Evolutionary conservation across 2,113 vertebrate species (phyloP), one percentile per base, ranked within the genome.

Genomic region (Willisornis vidua): DNA sequence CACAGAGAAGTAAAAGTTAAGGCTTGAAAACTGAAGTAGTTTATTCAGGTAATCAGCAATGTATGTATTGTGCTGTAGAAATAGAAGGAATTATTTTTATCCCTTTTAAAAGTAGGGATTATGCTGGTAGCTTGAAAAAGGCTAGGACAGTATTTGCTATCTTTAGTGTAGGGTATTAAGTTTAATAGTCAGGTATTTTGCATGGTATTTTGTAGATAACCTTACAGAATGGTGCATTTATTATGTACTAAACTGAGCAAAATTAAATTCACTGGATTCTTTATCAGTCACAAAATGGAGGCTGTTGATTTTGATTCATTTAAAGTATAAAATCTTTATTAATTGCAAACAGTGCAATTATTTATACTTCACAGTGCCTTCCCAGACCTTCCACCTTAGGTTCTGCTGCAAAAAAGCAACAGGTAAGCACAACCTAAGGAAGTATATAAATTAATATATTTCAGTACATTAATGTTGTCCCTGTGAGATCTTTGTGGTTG

Each of bases 401-500:
- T 99, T 99, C 99, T 99, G 99, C 99, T 99, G 98, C 99, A 99
- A 98, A 99, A 97, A 98, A 98, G 98, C 99, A 99, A 98, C 99
- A 99, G 99, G 99, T 99, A 99, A 99, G 99, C 99, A 98, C 99
- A 99, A 98, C 99, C 99, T 99, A 99, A 99, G 98, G 99, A 99
- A 98, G 97, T 98, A 97, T 98, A 98, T 98, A 97, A 97, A 97
- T 96, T 95, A 96, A 97, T 96, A 93, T 98, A 98, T 98, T 98
- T 97, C 97, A 98, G 97, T 98, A 98, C 98, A 98, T 98, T 98
- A 97, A 97, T 98, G 98, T 98, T 98, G 98, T 98, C 98, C 98
- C 98, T 98, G 98, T 98, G 98, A 98, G 98, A 97, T 97, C 97
- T 98, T 98, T 98, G 98, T 98, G 98, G 97, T 98, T 98, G 98